Base-by-base conservation (phyloP, 2,113 vertebrate genomes). In the Alligator sinensis region DNA sequence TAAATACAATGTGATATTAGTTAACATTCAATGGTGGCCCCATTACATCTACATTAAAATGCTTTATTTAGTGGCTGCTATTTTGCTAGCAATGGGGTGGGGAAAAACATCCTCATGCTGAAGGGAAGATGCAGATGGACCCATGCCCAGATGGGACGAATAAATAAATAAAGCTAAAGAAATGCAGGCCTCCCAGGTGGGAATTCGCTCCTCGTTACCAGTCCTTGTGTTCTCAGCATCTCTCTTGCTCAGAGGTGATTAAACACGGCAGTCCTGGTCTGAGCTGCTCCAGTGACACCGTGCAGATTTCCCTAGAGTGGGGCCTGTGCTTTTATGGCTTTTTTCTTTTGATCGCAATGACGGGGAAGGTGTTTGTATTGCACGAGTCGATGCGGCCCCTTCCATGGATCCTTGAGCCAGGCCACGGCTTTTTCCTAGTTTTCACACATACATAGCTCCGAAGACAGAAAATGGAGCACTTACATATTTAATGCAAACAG, bases 261-360 rank as follows among this genome's bases (percentile, higher is more conserved):
- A 95, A 96, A 97, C 95, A 96, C 77, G 96, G 97, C 97, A 97
- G 95, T 0, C 54, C 77, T 92, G 96, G 95, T 86, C 93, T 70
- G 81, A 89, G 92, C 95, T 89, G 93, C 94, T 97, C 95, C 61
- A 12, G 86, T 90, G 94, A 96, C 92, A 96, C 70, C 27, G 85
- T 54, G 25, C 92, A 96, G 90, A 96, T 96, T 97, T 96, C 97
- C 97, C 96, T 80, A 15, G 94, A 82, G 96, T 62, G 2, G 3
- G 68, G 38, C 22, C 59, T 86, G 34, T 82, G 68, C 61, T 92
- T 82, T 6, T 10, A 9, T 55, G 61, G 54, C 66, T 76, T 86
- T 77, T 30, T 86, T 91, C 84, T 18, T 34, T 86, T 55, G 63
- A 55, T 81, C 70, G 6, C 0, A 0, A 21, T 1, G 30, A 72